These are phyloP conservation scores for Halocaridina rubra DNA, from an alignment of 2,888 invertebrate genomes.

Conservation along the genomic window DNA sequence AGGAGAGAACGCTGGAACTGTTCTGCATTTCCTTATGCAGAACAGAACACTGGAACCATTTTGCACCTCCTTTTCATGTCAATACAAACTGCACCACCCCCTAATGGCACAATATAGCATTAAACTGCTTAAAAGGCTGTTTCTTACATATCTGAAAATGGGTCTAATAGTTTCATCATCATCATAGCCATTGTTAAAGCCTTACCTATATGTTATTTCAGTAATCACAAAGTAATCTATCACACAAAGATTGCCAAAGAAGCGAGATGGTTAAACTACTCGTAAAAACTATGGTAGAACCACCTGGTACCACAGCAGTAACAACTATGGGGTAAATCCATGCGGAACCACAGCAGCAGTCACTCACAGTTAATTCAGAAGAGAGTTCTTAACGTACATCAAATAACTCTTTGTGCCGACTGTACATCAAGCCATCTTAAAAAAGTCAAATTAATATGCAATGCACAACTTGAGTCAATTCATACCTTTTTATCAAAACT, in stretches of 20 bases:
- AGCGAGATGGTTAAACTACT: slow-evolving; percentile 38
- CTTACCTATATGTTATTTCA: slow-evolving; percentile 48
- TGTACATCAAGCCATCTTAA: background rate
- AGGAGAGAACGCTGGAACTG: slow-evolving; percentile 24
- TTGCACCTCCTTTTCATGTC: slow-evolving; percentile 32
- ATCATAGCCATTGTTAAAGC: slow-evolving; percentile 39
- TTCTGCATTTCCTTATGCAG: slow-evolving; percentile 28
- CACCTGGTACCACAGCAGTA: slow-evolving; percentile 40
- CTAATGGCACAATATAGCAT: slow-evolving; percentile 56
- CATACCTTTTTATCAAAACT: slow-evolving; percentile 7
- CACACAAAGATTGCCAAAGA: slow-evolving; percentile 47
- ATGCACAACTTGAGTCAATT: background rate
- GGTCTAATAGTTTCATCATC: slow-evolving; percentile 22
- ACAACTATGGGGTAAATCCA: slow-evolving; percentile 29
- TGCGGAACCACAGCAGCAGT: slow-evolving; percentile 23
- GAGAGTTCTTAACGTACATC: background rate
- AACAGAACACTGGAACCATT: slow-evolving; percentile 20
- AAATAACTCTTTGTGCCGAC: background rate
- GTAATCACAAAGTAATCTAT: slow-evolving; percentile 54
- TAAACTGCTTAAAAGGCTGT: slow-evolving; percentile 27
- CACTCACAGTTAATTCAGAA: background rate
- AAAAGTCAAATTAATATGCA: background rate
- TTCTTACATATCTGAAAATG: slow-evolving; percentile 32
- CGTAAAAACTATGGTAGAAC: slow-evolving; percentile 21
- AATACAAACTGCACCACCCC: slow-evolving; percentile 37